Conservation (phyloP, 2,797 vertebrate genomes). For the Oceanodroma leucorhoa region DNA sequence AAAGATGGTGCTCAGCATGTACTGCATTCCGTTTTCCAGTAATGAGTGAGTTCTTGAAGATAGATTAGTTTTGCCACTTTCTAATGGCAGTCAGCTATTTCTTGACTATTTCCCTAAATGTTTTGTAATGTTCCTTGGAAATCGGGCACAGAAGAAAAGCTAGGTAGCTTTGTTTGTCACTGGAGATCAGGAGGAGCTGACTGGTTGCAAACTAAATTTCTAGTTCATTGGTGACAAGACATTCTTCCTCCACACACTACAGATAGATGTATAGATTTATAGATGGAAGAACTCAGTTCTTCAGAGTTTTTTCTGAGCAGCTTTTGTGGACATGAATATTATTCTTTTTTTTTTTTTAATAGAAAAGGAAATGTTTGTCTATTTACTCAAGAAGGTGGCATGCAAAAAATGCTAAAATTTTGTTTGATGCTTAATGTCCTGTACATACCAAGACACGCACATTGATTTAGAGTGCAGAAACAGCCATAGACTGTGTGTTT, state of each 20-base stretch:
- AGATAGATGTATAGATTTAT: not conserved
- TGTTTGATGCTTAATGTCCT: not conserved
- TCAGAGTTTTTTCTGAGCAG: not conserved
- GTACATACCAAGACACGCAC: not conserved
- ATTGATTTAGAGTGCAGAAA: not conserved
- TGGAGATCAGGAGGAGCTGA: not conserved
- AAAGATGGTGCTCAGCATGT: not conserved
- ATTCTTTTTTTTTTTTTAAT: too few relatives aligned
- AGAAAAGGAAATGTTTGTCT: not conserved
- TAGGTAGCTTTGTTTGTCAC: not conserved
- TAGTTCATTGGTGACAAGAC: not conserved
- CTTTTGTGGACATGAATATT: not conserved
- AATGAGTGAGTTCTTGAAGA: not conserved
- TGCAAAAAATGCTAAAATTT: not conserved
- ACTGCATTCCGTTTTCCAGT: not conserved
- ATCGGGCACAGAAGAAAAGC: not conserved
- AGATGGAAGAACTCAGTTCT: not conserved
- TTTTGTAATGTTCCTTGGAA: not conserved
- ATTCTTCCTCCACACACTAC: not conserved
- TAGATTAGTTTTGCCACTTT: not conserved
- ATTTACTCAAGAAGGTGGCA: not conserved
- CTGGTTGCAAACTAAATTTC: not conserved
- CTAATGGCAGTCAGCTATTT: not conserved
- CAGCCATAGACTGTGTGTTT: not conserved
- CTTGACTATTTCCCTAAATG: not conserved